These are phyloP conservation scores for Oxyruncus cristatus DNA, from an alignment of 2,113 vertebrate species.

Conservation along the genomic window DNA sequence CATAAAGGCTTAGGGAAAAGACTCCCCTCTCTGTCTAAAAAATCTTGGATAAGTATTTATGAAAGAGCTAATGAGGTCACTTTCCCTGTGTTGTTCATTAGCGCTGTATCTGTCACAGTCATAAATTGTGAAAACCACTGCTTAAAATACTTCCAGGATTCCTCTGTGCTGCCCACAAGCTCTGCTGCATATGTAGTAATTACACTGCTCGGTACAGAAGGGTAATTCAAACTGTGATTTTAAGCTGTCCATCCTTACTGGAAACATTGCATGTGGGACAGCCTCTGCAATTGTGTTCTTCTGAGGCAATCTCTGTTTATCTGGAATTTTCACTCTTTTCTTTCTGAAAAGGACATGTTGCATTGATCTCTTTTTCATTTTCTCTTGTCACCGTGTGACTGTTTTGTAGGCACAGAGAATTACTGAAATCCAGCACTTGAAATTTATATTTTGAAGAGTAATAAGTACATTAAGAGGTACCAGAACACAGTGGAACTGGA, in stretches of 20 bases:
- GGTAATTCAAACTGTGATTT: conserved; percentile 19
- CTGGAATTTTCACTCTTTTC: background rate
- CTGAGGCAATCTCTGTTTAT: background rate
- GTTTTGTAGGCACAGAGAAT: background rate
- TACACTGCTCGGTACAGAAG: background rate
- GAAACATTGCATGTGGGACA: background rate
- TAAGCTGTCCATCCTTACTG: background rate
- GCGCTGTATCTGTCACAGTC: background rate
- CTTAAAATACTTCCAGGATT: conserved; percentile 36
- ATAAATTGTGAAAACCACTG: conserved; percentile 19
- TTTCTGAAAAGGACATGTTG: background rate
- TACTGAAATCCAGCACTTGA: background rate
- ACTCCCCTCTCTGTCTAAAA: background rate
- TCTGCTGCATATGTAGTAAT: background rate
- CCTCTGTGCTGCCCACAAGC: background rate
- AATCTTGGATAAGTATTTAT: background rate
- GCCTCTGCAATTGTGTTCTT: background rate
- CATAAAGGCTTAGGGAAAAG: background rate
- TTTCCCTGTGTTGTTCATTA: background rate
- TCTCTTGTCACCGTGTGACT: background rate
- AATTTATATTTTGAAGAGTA: background rate
- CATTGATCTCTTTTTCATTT: background rate
- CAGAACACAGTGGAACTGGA: background rate
- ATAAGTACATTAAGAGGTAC: background rate
- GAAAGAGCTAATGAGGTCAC: background rate